Evolutionary conservation across 1,140 invertebrate species (phyloP).

Genomic region (Cherax destructor): DNA sequence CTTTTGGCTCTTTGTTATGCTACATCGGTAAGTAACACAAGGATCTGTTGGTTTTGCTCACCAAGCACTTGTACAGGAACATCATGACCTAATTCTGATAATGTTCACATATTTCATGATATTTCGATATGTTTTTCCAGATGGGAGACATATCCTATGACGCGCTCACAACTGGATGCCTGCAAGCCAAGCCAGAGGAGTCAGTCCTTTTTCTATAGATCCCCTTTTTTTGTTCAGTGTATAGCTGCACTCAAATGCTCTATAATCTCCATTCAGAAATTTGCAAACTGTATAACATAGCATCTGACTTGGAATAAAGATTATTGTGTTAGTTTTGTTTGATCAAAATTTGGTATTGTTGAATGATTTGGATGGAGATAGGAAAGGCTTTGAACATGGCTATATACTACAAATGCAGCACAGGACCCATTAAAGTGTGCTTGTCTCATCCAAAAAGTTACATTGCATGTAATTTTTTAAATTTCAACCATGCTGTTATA

Average conservation of each 20-base stretch:
- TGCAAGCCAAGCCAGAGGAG: constrained; percentile 45
- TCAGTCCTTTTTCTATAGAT: constrained; percentile 40
- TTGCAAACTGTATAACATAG: neutral
- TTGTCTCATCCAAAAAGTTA: neutral
- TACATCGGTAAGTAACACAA: constrained; percentile 53
- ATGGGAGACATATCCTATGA: constrained; percentile 40
- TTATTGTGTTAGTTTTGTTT: neutral
- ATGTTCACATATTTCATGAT: constrained; percentile 56
- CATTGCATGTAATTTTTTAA: neutral
- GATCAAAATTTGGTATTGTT: neutral
- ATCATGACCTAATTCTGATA: constrained; percentile 47
- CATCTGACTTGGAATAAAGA: neutral
- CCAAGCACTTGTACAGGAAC: constrained; percentile 49
- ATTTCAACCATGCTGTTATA: neutral
- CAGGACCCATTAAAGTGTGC: neutral
- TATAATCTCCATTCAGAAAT: neutral
- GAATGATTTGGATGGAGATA: neutral
- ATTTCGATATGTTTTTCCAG: constrained; percentile 62
- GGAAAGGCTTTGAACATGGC: neutral
- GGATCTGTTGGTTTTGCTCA: constrained; percentile 50
- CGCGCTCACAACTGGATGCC: constrained; percentile 48
- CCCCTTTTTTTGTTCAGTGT: constrained; percentile 26
- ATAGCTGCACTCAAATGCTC: constrained; percentile 3
- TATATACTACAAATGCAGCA: neutral
- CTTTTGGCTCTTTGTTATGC: constrained; percentile 65